Evolutionary conservation across 2,113 vertebrate genomes (phyloP).

Genomic region (Ptilonorhynchus violaceus): DNA sequence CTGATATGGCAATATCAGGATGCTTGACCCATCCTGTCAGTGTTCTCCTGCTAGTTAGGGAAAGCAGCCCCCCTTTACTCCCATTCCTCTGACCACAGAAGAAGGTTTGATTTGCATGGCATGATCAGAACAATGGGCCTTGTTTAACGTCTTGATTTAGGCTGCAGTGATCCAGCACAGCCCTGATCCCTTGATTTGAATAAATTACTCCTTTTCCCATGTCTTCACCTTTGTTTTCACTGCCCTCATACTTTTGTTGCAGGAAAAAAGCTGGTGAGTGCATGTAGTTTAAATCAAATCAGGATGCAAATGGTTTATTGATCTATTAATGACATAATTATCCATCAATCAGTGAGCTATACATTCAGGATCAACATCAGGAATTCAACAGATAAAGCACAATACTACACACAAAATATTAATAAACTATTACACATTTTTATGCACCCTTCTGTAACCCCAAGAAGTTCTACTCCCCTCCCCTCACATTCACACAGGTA

Average conservation of each 20-base stretch:
- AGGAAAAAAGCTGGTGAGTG: neutral
- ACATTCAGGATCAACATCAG: neutral
- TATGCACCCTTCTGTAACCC: neutral
- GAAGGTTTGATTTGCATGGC: neutral
- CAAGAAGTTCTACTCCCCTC: neutral
- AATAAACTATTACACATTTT: neutral
- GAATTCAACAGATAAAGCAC: neutral
- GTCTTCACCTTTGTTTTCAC: neutral
- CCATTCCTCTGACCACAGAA: neutral
- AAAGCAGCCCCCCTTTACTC: neutral
- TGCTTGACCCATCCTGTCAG: neutral
- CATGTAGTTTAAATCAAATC: neutral
- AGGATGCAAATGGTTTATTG: neutral
- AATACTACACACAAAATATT: neutral
- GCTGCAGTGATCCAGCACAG: neutral
- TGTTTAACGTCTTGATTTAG: neutral
- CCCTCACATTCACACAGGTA: neutral
- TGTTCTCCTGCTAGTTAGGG: neutral
- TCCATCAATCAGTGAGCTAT: neutral
- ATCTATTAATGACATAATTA: neutral
- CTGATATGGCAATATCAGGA: neutral
- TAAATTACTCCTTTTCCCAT: neutral
- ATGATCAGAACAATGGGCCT: neutral
- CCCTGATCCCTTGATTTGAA: neutral
- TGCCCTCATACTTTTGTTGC: neutral